Base-by-base conservation (phyloP, 2,797 vertebrate genomes). In the Lemur catta region DNA sequence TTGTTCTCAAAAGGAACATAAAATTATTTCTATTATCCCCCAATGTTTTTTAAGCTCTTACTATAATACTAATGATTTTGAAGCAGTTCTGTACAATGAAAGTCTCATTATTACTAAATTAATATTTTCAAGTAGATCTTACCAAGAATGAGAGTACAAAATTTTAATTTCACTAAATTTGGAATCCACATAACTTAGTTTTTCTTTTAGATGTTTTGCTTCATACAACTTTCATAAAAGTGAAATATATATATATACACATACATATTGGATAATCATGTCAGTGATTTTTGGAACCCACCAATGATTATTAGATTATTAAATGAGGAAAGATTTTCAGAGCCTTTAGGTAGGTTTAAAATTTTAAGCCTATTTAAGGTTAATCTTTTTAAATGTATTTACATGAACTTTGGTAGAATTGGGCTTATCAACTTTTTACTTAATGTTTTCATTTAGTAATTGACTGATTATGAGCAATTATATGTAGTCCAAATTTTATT, bases 361-460 rank as follows among this genome's bases (percentile, higher is more conserved):
- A 52, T 97, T 95, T 93, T 91, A 94, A 97, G 97, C 96, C 85
- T 84, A 20, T 41, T 96, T 97, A 91, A 93, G 35, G 71, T 90
- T 94, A 96, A 94, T 98, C 80, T 97, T 97, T 98, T 2, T 86
- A 97, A 94, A 94, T 95, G 72, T 93, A 75, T 97, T 98, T 97
- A 91, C 94, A 87, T 97, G 82, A 97, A 90, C 65, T 95, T 92
- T 81, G 74, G 78, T 97, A 95, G 94, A 98, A 88, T 89, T 94
- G 65, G 93, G 84, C 93, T 97, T 97, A 88, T 65, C 96, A 96
- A 95, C 89, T 94, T 96, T 96, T 97, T 92, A 82, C 96, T 96
- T 97, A 97, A 97, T 96, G 98, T 98, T 98, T 98, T 98, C 95
- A 97, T 98, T 98, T 98, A 97, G 89, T 98, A 98, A 98, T 98